These are phyloP conservation scores for Avahi laniger DNA, from an alignment of 2,797 vertebrate species.

Conservation along the genomic window DNA sequence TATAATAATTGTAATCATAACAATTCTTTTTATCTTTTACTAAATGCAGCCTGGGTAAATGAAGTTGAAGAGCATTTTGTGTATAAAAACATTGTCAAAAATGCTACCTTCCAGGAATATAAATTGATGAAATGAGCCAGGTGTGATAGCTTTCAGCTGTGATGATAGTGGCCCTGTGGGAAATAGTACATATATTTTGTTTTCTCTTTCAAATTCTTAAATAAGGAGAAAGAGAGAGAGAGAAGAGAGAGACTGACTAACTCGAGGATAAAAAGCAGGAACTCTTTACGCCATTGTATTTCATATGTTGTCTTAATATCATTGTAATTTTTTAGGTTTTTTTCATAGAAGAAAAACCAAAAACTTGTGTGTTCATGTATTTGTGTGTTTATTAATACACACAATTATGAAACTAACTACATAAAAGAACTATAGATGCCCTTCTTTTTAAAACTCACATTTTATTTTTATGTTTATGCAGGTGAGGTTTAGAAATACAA, in stretches of 20 bases:
- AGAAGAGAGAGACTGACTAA: background rate
- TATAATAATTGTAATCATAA: constrained; percentile 42
- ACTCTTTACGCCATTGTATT: background rate
- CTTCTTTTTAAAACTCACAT: constrained; percentile 27
- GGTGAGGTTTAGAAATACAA: constrained; percentile 51
- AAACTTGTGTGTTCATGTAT: background rate
- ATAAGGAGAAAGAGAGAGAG: background rate
- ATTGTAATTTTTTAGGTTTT: background rate
- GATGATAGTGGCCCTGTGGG: background rate
- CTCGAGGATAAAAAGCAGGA: background rate
- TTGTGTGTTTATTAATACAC: background rate
- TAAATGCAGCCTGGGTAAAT: background rate
- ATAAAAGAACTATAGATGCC: background rate
- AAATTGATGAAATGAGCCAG: background rate
- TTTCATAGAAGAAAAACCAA: background rate
- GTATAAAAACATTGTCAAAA: background rate
- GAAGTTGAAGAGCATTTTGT: constrained; percentile 32
- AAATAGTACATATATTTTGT: background rate
- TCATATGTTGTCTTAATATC: background rate
- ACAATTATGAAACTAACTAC: background rate
- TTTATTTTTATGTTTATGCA: constrained; percentile 59
- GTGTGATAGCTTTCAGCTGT: background rate
- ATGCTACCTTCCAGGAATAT: background rate
- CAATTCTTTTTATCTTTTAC: constrained; percentile 31
- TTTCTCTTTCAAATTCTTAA: constrained; percentile 41